Conservation (phyloP, 2,797 vertebrate genomes). For the Luscinia luscinia region DNA sequence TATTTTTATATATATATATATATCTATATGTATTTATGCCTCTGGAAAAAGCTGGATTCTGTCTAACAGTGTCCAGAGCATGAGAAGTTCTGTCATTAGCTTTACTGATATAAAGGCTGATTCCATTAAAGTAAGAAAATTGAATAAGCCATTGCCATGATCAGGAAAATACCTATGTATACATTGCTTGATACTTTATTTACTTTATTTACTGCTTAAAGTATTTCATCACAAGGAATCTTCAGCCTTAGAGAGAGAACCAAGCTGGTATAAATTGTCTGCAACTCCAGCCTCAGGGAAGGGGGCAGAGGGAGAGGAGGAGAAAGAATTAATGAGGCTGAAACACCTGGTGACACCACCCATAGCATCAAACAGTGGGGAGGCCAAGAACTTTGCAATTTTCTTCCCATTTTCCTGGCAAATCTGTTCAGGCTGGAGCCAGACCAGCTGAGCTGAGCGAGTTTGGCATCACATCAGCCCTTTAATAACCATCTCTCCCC, state of each 20-base stretch:
- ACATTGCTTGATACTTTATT: not conserved
- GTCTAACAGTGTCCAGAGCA: not conserved
- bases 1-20: not conserved
- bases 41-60: not conserved
- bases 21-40: not conserved
- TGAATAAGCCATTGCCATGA: not conserved
- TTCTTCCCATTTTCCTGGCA: not conserved
- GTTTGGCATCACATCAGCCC: not conserved
- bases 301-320: not conserved
- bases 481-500: not conserved
- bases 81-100: not conserved
- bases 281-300: not conserved
- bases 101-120: not conserved
- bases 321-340: not conserved
- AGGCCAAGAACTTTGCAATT: not conserved
- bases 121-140: not conserved
- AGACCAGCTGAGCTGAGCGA: not conserved
- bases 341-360: not conserved
- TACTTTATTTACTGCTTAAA: not conserved
- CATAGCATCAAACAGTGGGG: not conserved
- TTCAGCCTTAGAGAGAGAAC: not conserved
- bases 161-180: not conserved
- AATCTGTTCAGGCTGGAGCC: not conserved
- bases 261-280: not conserved
- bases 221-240: not conserved